Evolutionary conservation across 2,113 vertebrate genomes (phyloP).

Genomic region (Leptodactylus fuscus): DNA sequence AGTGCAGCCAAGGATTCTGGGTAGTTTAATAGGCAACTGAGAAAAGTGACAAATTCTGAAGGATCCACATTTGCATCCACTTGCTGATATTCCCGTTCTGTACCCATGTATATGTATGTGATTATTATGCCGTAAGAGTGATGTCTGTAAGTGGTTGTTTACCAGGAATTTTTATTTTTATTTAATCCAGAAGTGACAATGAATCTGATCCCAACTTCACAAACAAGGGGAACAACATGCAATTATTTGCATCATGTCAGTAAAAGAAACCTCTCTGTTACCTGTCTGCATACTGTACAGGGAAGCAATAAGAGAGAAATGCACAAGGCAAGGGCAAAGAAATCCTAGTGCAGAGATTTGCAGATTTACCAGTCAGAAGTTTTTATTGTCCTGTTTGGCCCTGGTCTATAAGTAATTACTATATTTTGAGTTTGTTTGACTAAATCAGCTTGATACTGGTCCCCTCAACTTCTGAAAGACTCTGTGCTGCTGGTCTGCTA

Average conservation of each 20-base stretch:
- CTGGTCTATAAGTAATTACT: background rate
- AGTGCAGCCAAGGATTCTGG: slow-evolving; percentile 9
- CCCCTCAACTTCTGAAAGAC: background rate
- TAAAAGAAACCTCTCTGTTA: background rate
- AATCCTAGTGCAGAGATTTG: background rate
- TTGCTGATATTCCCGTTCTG: background rate
- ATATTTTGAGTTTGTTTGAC: no score
- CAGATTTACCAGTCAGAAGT: background rate
- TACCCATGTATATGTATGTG: background rate
- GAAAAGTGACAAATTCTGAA: background rate
- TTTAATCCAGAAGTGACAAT: background rate
- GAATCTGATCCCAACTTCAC: background rate
- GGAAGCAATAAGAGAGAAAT: no score
- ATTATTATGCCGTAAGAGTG: background rate
- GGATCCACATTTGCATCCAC: slow-evolving; percentile 7
- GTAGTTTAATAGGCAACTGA: slow-evolving; percentile 49
- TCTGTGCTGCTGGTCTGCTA: background rate
- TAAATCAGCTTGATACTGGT: no score
- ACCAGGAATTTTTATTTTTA: background rate
- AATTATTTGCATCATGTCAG: background rate
- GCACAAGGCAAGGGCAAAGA: background rate
- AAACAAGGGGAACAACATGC: background rate
- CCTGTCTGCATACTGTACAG: background rate
- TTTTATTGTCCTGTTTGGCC: background rate
- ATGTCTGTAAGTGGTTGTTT: slow-evolving; percentile 7